Evolutionary conservation across 2,888 invertebrate genomes (phyloP).

Genomic region (Sarcophaga caerulescens): DNA sequence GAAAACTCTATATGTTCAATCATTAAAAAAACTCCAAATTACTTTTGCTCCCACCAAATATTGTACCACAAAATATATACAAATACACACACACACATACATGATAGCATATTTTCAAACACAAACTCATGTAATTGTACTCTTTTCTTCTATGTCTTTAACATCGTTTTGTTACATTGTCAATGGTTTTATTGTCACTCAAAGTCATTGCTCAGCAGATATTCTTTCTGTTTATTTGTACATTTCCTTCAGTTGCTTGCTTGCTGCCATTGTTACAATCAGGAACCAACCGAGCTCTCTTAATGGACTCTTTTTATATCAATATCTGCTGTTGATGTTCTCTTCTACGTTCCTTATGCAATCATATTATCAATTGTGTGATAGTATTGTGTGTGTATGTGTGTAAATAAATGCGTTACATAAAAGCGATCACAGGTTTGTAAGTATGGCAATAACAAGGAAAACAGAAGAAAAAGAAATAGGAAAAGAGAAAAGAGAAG

Average conservation of each 20-base stretch:
- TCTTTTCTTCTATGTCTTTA: conserved; percentile 5
- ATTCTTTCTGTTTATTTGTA: neutral
- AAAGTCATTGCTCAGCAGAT: conserved; percentile 61
- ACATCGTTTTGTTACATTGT: conserved; percentile 39
- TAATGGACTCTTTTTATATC: conserved; percentile 37
- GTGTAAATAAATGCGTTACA: neutral
- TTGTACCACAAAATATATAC: too few relatives aligned
- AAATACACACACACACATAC: neutral
- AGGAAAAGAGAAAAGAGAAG: too few relatives aligned
- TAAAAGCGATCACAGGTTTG: neutral
- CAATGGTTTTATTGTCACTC: conserved; percentile 61
- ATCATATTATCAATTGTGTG: neutral
- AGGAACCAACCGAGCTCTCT: conserved; percentile 7
- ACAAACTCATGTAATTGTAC: conserved; percentile 1
- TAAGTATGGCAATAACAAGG: neutral
- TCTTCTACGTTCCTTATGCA: neutral
- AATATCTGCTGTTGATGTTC: neutral
- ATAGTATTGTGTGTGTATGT: neutral
- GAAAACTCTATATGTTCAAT: too few relatives aligned
- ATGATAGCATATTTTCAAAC: neutral
- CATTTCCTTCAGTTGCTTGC: neutral
- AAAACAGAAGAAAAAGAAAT: too few relatives aligned
- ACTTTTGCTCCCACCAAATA: neutral
- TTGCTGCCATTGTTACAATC: conserved; percentile 31
- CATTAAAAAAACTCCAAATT: too few relatives aligned